Base-by-base conservation (phyloP, 2,888 invertebrate species). In the Drosophila neotestacea region DNA sequence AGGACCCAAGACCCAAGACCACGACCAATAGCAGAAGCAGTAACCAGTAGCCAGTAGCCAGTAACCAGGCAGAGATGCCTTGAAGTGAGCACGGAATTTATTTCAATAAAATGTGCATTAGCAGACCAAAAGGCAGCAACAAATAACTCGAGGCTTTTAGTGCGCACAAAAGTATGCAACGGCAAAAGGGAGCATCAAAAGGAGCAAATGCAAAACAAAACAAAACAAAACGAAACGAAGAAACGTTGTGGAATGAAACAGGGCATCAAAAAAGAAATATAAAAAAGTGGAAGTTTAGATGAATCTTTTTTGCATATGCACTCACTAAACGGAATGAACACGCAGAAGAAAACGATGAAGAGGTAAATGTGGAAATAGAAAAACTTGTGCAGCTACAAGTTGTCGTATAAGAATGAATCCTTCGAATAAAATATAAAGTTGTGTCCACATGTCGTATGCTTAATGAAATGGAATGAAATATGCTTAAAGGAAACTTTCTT, bases 31-130 rank as follows among this genome's bases (percentile, higher is more conserved):
- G 56, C 61, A 59, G 63, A 27, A 54, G 66, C 58, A 32, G 42
- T 16, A 42, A 10, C 27, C 34, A 48, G 34, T 22, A 22, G 22
- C 22, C 32, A 50, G 13, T 13, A 66, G 65, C 52, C 52, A 36
- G 46, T 13, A 41, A 27, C 71, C 51, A 32, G 16, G 58, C 50
- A n/a, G 52, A n/a, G 52, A 59, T 63, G 64, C 77, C 80, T 73
- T 73, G 54, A 80, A 75, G 75, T 70, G 75, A 65, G 87, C 83
- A 87, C 89, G 88, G 81, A 85, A 89, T 85, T 85, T 85, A 85
- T 85, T 85, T 85, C 89, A 85, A 85, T 89, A 85, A 85, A 85
- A 85, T 85, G 85, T 89, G 85, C 85, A 85, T 85, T 85, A 85
- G 83, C 70, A 58, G 77, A 79, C 63, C 77, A 71, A 75, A 62